phyloP scores from a whole-genome alignment of 2,797 vertebrate species.

The Onychomys arenicola region DNA sequence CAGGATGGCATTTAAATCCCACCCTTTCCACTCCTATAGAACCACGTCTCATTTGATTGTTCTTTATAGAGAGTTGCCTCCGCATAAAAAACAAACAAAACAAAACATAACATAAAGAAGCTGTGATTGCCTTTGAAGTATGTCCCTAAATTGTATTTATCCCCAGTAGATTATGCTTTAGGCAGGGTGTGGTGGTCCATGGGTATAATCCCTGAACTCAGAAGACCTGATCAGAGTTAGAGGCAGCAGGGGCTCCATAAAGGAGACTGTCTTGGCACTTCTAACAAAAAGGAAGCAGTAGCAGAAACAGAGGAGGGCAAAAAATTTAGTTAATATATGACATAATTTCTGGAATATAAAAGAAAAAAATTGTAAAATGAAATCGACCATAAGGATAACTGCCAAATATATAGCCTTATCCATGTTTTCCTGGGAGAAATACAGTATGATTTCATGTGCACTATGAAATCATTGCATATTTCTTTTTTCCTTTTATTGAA shows the following conservation, averaged over 20 bases:
- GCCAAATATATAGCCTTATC: neutral
- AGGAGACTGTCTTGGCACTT: neutral
- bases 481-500: neutral
- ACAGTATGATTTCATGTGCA: neutral
- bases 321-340: neutral
- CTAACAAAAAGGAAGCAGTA: neutral
- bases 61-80: neutral
- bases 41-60: constrained; percentile 10
- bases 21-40: neutral
- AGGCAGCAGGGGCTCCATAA: neutral
- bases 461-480: neutral
- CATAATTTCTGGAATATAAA: neutral
- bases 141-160: neutral
- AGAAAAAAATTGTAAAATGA: neutral
- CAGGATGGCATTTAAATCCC: neutral
- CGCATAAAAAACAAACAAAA: constrained; percentile 21
- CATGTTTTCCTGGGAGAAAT: neutral
- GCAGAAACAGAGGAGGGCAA: neutral
- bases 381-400: neutral
- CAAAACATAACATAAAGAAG: neutral
- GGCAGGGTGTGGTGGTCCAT: neutral
- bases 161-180: neutral
- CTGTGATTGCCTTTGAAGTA: neutral
- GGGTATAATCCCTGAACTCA: neutral
- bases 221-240: neutral